These are phyloP conservation scores for Epinotia nisella DNA, from an alignment of 2,888 invertebrate genomes.

Conservation along the genomic window DNA sequence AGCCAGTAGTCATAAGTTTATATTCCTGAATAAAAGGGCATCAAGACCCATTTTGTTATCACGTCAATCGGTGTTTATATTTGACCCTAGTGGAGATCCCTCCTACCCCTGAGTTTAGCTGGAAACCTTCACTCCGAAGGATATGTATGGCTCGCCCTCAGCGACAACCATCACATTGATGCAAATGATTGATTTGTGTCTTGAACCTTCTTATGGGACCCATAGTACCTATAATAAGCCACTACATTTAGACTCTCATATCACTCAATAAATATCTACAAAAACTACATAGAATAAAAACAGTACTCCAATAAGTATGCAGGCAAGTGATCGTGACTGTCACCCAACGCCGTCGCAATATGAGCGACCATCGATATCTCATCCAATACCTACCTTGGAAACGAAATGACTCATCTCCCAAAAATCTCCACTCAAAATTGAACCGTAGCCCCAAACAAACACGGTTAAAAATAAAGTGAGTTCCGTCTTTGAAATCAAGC, in stretches of 20 bases:
- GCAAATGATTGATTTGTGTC: too few relatives aligned
- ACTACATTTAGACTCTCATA: neutral
- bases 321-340: constrained; percentile 17
- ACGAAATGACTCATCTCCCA: neutral
- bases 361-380: constrained; percentile 31
- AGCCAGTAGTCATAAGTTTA: too few relatives aligned
- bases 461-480: neutral
- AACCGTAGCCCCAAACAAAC: neutral
- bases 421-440: neutral
- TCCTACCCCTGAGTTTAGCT: too few relatives aligned
- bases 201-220: too few relatives aligned
- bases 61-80: too few relatives aligned
- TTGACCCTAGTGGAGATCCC: too few relatives aligned
- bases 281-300: constrained; percentile 19
- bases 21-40: too few relatives aligned
- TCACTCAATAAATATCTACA: neutral
- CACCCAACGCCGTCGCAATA: constrained; percentile 10
- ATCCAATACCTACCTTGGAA: neutral
- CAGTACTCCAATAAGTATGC: constrained; percentile 25
- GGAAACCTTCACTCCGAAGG: too few relatives aligned
- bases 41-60: too few relatives aligned
- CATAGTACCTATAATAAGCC: too few relatives aligned
- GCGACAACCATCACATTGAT: too few relatives aligned
- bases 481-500: neutral
- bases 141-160: too few relatives aligned